Evolutionary conservation across 2,113 vertebrate genomes (phyloP), one percentile per base, ranked within the genome.

Genomic region (Aptenodytes forsteri): DNA sequence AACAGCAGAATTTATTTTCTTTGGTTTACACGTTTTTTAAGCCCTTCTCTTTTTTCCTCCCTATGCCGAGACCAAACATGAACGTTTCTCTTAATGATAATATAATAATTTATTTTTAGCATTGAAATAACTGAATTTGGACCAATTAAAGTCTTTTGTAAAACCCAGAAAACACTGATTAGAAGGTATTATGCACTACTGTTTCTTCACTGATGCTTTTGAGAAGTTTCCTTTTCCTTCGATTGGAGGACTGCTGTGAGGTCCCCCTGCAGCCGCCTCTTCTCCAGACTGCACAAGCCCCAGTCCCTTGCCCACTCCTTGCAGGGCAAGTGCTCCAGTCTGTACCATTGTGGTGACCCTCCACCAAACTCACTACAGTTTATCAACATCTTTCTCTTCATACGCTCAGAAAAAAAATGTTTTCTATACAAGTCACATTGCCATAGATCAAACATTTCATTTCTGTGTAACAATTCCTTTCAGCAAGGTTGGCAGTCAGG

Each of bases 331-430:
- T 30, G 4, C 27, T 73, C 18, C 27, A 56, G 36, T 5, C 15
- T 34, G 7, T 44, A 23, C 9, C 2, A 13, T 21, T 47, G 17
- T 38, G 25, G 15, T 6, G 1, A 27, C 9, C 2, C 13, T 82
- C 10, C 20, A 55, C 25, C 6, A 2, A 75, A 30, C 40, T 61
- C 2, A 0, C 10, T 34, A 11, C 5, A 6, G 11, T 56, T 83
- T 59, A 50, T 55, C 16, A 49, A 16, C 13, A 38, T n/a, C 29
- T 59, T 83, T 73, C 32, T 70, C 13, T 49, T 69, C 9, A 32
- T 30, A 15, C 0, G 0, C 13, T 9, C 21, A 49, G 11, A 11
- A 15, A 30, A 70, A 25, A 40, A 66, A 11, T 19, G 25, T 15
- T 56, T 77, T 87, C 50, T 38, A 21, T 11, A 72, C 12, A 67